These are phyloP conservation scores for Drosophila paramelanica DNA, from an alignment of 2,888 invertebrate species.

Conservation along the genomic window DNA sequence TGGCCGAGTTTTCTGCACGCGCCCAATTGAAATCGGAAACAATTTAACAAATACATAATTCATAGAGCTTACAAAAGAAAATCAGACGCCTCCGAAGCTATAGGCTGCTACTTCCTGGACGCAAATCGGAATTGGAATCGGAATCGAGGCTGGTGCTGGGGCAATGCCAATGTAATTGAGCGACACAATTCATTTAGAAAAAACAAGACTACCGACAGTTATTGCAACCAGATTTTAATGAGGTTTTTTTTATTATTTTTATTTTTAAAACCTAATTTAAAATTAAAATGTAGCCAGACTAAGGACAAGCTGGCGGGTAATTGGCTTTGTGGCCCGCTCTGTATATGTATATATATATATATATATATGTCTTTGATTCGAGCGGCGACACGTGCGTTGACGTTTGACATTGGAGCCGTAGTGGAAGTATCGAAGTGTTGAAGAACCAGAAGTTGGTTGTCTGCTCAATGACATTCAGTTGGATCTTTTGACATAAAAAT, in stretches of 20 bases:
- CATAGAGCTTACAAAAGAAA: not conserved
- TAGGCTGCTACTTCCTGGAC: slow-evolving; percentile 30
- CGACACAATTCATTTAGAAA: slow-evolving; percentile 19
- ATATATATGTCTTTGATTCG: slow-evolving; percentile 43
- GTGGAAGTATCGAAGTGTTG: slow-evolving; percentile 7
- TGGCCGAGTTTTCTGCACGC: slow-evolving; percentile 20
- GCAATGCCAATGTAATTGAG: slow-evolving; percentile 17
- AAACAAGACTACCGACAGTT: slow-evolving; percentile 34
- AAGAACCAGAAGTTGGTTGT: slow-evolving; percentile 63
- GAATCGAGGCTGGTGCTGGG: slow-evolving; percentile 5
- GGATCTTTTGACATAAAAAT: slow-evolving; percentile 40
- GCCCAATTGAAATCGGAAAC: not conserved
- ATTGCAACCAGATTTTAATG: slow-evolving; percentile 39
- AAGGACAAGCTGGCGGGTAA: slow-evolving; percentile 43
- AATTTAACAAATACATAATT: slow-evolving; percentile 20
- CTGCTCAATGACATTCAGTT: slow-evolving; percentile 62
- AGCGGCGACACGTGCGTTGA: slow-evolving; percentile 32
- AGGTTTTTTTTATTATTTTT: slow-evolving; percentile 6
- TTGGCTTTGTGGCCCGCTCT: slow-evolving; percentile 26
- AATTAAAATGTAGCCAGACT: slow-evolving; percentile 41
- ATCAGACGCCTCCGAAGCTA: slow-evolving; percentile 5
- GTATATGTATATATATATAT: not conserved
- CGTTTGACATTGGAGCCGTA: slow-evolving; percentile 61
- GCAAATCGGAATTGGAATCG: not conserved
- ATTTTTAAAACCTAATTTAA: slow-evolving; percentile 19